These are phyloP conservation scores for Lepus townsendii DNA, from an alignment of 2,797 vertebrate species.

Conservation along the genomic window DNA sequence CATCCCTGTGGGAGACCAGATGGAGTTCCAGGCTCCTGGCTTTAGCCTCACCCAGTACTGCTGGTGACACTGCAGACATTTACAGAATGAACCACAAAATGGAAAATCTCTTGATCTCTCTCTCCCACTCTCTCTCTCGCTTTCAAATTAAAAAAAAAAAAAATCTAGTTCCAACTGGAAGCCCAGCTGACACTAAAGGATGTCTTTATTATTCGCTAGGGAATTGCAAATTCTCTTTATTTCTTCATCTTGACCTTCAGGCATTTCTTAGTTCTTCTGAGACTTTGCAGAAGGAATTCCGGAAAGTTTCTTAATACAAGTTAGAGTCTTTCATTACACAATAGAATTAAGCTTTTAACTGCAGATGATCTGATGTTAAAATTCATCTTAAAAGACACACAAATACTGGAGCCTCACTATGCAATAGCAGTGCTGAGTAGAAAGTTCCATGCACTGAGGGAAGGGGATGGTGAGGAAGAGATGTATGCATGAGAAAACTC, in stretches of 20 bases:
- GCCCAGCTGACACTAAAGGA: constrained; percentile 51
- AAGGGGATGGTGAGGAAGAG: neutral
- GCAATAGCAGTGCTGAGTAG: neutral
- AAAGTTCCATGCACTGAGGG: neutral
- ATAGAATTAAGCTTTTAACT: constrained; percentile 62
- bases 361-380: neutral
- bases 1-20: too few relatives aligned
- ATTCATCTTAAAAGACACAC: neutral
- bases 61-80: too few relatives aligned
- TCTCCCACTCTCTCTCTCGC: too few relatives aligned
- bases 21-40: too few relatives aligned
- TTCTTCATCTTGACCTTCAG: constrained; percentile 67
- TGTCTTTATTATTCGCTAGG: constrained; percentile 49
- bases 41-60: too few relatives aligned
- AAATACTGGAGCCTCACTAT: neutral
- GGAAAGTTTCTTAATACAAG: constrained; percentile 62
- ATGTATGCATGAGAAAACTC: neutral
- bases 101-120: too few relatives aligned
- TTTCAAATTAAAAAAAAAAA: too few relatives aligned
- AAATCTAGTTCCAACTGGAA: constrained; percentile 32
- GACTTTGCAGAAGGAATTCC: constrained; percentile 51
- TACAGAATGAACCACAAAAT: too few relatives aligned
- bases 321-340: constrained; percentile 52
- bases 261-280: constrained; percentile 42
- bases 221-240: constrained; percentile 45